phyloP scores from a whole-genome alignment of 2,888 invertebrate genomes.

The Periphyllus acericola region DNA sequence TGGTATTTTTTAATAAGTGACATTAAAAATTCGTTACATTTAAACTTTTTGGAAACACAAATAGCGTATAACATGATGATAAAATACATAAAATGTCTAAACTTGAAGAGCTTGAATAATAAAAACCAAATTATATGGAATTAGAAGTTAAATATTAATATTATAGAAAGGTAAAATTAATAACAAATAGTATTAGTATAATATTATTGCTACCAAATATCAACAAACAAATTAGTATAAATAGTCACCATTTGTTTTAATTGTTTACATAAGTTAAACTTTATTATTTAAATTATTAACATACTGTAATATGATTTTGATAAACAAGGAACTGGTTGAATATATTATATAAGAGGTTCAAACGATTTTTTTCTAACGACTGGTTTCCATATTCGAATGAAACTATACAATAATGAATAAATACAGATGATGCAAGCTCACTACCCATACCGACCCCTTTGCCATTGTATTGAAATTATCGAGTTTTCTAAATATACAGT shows the following conservation, averaged over 20 bases:
- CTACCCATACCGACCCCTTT: not conserved
- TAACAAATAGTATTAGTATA: no score
- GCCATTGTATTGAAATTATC: not conserved
- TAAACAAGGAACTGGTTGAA: not conserved
- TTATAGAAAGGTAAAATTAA: no score
- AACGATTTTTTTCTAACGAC: not conserved
- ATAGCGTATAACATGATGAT: not conserved
- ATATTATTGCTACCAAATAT: no score
- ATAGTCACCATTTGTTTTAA: no score
- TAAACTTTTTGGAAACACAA: not conserved
- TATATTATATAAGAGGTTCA: not conserved
- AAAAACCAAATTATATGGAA: no score
- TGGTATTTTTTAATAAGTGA: conserved; percentile 28
- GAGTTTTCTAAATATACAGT: no score
- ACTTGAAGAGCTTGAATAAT: no score
- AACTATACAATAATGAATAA: not conserved
- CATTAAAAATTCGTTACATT: not conserved
- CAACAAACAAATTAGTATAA: no score
- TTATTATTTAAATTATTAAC: not conserved
- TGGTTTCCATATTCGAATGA: not conserved
- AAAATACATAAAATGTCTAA: no score
- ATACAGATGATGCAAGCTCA: not conserved
- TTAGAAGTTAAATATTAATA: no score
- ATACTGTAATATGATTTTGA: not conserved
- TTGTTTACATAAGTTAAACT: no score